These are phyloP conservation scores for Neodiprion lecontei DNA, from an alignment of 1,140 invertebrate genomes.

Conservation along the genomic window DNA sequence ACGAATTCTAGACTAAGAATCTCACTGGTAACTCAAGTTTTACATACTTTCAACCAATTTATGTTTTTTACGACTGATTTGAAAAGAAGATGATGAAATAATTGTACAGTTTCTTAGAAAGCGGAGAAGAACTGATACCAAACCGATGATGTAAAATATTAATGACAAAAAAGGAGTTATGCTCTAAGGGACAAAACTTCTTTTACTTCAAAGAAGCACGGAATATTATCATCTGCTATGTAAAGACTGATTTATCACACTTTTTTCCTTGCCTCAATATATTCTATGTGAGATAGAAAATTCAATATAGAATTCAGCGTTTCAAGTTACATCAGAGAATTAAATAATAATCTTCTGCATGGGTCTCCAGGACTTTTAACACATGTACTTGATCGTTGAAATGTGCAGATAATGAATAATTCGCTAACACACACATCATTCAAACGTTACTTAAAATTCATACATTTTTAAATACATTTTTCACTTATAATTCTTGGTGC, in stretches of 20 bases:
- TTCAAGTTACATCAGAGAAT: not conserved
- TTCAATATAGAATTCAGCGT: not conserved
- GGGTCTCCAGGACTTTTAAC: not conserved
- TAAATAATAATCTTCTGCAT: not conserved
- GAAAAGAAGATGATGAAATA: not conserved
- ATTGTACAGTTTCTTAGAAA: not conserved
- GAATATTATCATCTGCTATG: not conserved
- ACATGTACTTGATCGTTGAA: not conserved
- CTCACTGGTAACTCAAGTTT: not conserved
- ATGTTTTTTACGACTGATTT: not conserved
- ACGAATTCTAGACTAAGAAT: not conserved
- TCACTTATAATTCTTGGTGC: conserved; percentile 44
- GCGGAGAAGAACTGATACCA: not conserved
- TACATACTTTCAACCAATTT: not conserved
- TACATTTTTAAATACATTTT: conserved; percentile 25
- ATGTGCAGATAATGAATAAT: not conserved
- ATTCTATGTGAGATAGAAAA: too few relatives aligned
- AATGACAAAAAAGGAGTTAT: not conserved
- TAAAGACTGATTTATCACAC: too few relatives aligned
- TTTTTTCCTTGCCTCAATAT: too few relatives aligned
- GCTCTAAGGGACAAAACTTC: not conserved
- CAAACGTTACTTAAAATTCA: conserved; percentile 9
- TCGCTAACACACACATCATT: conserved; percentile 10
- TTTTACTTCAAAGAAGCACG: not conserved
- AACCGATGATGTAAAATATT: not conserved